Base-by-base conservation (phyloP, 2,797 vertebrate species). In the Pogonophryne albipinna region DNA sequence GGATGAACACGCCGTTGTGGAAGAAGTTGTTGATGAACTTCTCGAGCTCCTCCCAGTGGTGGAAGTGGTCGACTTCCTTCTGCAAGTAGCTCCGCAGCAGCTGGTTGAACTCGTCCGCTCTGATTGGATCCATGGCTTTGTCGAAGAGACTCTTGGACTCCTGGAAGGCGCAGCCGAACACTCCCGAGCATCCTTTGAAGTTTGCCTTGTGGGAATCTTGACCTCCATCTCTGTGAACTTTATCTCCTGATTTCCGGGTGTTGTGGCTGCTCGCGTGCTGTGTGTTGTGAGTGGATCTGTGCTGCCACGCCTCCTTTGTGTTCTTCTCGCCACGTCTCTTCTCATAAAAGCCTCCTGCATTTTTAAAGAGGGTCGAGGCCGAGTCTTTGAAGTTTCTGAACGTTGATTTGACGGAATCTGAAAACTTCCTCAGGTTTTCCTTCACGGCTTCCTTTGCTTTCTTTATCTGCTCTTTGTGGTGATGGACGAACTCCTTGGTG, bases 401-500 rank as follows among this genome's bases (percentile, higher is more conserved):
- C 1, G 98, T 99, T 1, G 95, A 97, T 86, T 99, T 99, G 3
- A 99, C 97, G 0, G 98, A 99, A 92, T 99, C 97, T 0, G 97
- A 98, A 88, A 99, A 99, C 82, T 97, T 99, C 82, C 96, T 96
- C 55, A 99, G 91, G 87, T 99, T 99, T 88, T 98, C 97, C 88
- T 99, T 98, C 73, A 99, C 97, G 0, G 97, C 97, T 90, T 98
- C 96, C 87, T 99, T 98, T 59, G 98, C 98, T 88, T 98, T 97
- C 85, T 99, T 99, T 78, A 99, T 97, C 93, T 98, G 98, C 91
- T 99, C 97, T 85, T 99, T 99, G 90, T 99, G 98, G 83, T 99
- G 97, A 65, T 97, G 96, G 66, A 99, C 97, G 83, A 99, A 99
- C 85, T 98, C 97, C 80, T 98, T 99, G 0, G 98, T 98, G 62